Evolutionary conservation across 2,888 invertebrate species (phyloP).

Genomic region (Iselma pallidipennis): DNA sequence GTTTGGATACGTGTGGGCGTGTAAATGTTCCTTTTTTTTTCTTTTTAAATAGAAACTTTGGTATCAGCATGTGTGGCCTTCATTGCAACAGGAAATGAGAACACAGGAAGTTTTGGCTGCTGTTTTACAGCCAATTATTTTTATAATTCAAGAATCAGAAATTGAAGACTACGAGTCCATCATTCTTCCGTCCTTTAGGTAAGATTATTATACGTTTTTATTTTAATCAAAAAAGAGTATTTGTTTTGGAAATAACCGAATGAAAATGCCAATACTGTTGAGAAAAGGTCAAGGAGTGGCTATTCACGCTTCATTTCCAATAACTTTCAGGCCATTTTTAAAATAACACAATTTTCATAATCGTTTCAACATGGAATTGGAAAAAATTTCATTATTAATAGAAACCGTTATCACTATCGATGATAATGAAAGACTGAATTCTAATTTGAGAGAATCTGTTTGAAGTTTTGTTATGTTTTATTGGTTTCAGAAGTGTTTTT

Average conservation of each 20-base stretch:
- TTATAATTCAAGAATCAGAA: constrained; percentile 78
- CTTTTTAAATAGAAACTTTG: constrained; percentile 82
- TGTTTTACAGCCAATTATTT: constrained; percentile 81
- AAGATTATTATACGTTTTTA: constrained; percentile 51
- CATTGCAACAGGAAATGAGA: constrained; percentile 81
- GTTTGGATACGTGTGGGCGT: too few relatives aligned
- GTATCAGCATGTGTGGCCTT: constrained; percentile 93
- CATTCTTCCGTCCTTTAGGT: constrained; percentile 86
- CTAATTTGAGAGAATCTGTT: not conserved
- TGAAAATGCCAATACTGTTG: not conserved
- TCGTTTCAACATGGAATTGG: not conserved
- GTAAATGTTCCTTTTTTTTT: constrained; percentile 6
- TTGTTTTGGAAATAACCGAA: too few relatives aligned
- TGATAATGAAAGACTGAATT: constrained; percentile 14
- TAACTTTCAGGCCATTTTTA: not conserved
- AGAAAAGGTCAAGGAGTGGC: not conserved
- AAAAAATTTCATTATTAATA: constrained; percentile 4
- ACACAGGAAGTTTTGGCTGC: constrained; percentile 85
- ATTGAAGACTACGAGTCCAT: constrained; percentile 78
- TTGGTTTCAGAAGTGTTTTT: constrained; percentile 67
- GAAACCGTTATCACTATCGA: constrained; percentile 16
- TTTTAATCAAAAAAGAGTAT: not conserved
- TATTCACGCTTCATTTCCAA: not conserved
- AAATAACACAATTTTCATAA: not conserved
- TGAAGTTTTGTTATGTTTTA: not conserved